Conservation (phyloP, 2,797 vertebrate species). For the Spinus olivaceus region DNA sequence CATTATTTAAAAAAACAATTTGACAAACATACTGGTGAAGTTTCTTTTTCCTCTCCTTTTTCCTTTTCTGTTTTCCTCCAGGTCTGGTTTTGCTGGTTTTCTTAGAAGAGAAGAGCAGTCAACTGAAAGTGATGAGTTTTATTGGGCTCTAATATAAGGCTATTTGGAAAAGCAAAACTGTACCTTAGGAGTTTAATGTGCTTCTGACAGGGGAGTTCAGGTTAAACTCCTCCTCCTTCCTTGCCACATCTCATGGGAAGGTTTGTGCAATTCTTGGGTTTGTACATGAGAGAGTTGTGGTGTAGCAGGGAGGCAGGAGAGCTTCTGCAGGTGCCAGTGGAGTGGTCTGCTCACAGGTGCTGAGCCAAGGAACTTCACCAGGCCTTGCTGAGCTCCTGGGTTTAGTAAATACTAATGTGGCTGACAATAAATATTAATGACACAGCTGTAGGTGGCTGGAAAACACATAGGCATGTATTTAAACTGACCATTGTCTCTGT, state of each 20-base stretch:
- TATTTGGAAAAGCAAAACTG: not conserved
- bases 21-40: not conserved
- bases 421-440: not conserved
- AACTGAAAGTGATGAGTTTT: not conserved
- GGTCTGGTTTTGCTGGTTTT: not conserved
- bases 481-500: not conserved
- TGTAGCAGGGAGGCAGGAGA: not conserved
- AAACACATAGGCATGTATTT: not conserved
- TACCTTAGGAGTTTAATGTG: not conserved
- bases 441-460: not conserved
- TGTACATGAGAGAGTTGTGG: rapidly evolving
- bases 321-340: not conserved
- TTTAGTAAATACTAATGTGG: not conserved
- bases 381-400: not conserved
- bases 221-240: not conserved
- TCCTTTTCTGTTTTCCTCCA: not conserved
- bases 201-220: not conserved
- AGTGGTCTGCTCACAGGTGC: not conserved
- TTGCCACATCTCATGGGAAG: not conserved
- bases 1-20: not conserved
- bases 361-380: not conserved
- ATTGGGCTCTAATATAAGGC: not conserved
- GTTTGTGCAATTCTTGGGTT: not conserved
- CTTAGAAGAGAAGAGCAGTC: not conserved
- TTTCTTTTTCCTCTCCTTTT: not conserved